phyloP scores from a whole-genome alignment of 2,113 vertebrate genomes.

The Gracilinanus agilis region DNA sequence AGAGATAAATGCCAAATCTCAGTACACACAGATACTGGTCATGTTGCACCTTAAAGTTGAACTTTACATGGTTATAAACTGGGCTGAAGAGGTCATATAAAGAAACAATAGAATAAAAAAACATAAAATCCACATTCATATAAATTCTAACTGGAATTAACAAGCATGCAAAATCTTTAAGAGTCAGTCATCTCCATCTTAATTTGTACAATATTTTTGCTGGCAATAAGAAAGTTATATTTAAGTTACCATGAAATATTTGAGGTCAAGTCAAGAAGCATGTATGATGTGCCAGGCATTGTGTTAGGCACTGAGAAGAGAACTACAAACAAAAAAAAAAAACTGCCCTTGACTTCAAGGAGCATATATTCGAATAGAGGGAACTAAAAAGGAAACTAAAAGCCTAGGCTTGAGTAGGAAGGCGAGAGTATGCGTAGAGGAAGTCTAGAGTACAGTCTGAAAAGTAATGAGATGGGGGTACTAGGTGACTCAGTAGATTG shows the following conservation, averaged over 20 bases:
- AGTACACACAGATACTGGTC: not conserved
- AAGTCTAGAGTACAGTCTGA: not conserved
- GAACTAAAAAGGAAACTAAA: not conserved
- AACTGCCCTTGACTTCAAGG: not conserved
- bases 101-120: not conserved
- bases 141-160: not conserved
- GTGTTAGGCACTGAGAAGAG: not conserved
- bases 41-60: not conserved
- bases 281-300: not conserved
- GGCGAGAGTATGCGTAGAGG: not conserved
- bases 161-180: not conserved
- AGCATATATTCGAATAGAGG: not conserved
- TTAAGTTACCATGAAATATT: not conserved
- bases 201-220: not conserved
- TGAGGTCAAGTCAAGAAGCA: not conserved
- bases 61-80: not conserved
- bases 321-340: not conserved
- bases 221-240: not conserved
- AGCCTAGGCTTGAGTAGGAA: not conserved
- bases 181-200: not conserved
- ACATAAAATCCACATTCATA: not conserved
- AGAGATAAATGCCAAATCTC: not conserved
- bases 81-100: not conserved
- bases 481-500: no score
- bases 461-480: not conserved